Conservation (phyloP, 1,140 invertebrate genomes). For the Drosophila asahinai region DNA sequence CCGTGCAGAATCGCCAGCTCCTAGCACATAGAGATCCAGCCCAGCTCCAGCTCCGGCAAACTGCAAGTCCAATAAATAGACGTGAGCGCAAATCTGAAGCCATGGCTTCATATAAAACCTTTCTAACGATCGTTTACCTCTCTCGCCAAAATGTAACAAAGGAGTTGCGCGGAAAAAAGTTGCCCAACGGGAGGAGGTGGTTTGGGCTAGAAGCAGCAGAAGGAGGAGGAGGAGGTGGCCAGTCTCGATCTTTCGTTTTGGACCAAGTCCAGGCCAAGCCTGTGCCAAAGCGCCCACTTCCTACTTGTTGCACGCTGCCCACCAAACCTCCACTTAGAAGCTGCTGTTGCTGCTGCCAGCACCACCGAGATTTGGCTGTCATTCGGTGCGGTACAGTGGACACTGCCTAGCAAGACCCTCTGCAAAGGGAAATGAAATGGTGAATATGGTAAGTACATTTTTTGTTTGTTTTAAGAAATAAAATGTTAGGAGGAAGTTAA, state of each 20-base stretch:
- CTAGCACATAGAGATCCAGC: slow-evolving; percentile 33
- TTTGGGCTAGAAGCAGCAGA: slow-evolving; percentile 9
- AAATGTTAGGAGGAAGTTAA: too few relatives aligned
- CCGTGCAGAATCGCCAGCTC: slow-evolving; percentile 54
- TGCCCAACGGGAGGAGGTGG: slow-evolving; percentile 48
- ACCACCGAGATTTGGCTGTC: slow-evolving; percentile 59
- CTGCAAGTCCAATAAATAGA: slow-evolving; percentile 77
- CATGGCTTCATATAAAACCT: slow-evolving; percentile 76
- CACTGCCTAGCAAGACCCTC: neutral
- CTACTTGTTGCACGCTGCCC: slow-evolving; percentile 67
- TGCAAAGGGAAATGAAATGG: neutral
- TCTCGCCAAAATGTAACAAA: slow-evolving; percentile 83
- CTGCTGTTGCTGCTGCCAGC: slow-evolving; percentile 18
- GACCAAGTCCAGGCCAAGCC: slow-evolving; percentile 69
- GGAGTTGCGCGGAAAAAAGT: slow-evolving; percentile 70
- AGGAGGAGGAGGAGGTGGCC: slow-evolving; percentile 26
- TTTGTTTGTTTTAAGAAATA: too few relatives aligned
- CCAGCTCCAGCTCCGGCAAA: slow-evolving; percentile 37
- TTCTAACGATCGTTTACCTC: slow-evolving; percentile 84
- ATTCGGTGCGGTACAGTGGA: slow-evolving; percentile 20
- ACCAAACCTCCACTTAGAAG: slow-evolving; percentile 44
- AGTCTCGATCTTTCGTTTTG: slow-evolving; percentile 42
- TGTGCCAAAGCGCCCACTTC: slow-evolving; percentile 77
- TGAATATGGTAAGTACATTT: too few relatives aligned
- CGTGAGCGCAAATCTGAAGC: slow-evolving; percentile 78